Evolutionary conservation across 2,113 vertebrate species (phyloP), one percentile per base, ranked within the genome.

Genomic region (Panthera leo): DNA sequence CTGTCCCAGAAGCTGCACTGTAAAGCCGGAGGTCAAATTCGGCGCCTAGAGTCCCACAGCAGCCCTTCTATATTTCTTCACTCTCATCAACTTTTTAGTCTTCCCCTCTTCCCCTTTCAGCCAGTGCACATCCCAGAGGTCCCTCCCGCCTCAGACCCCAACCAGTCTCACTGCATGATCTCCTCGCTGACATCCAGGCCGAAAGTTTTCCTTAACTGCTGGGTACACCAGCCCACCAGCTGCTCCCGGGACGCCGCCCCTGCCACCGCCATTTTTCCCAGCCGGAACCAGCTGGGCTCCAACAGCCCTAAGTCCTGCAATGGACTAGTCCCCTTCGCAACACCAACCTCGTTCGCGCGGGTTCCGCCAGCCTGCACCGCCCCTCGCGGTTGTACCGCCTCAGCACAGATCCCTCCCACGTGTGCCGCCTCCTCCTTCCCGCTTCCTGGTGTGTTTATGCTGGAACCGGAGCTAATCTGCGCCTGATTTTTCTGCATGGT

Each of bases 161-260:
- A 11, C 75, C 7, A 16, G 2, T 85, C 99, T 99, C 98, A 99
- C 99, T 99, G 98, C 88, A 99, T 99, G 55, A 99, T 99, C 71
- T 99, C 99, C 98, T 99, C 99, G 98, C 99, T 99, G 53, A 99
- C 99, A 68, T 99, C 99, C 98, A 99, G 91, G 14, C 99, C 99
- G 80, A 99, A 99, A 68, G 98, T 98, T 23, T 98, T 98, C 36
- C 99, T 98, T 82, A 99, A 91, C 91, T 99, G 98, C 80, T 99
- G 98, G 58, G 99, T 99, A 85, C 99, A 99, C 99, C 99, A 99
- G 11, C 97, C 97, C 96, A 99, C 99, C 31, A 98, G 88, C 53
- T 58, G 85, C 25, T 96, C 93, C 36, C 9, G 14, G 2, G 42
- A 79, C 73, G 7, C 82, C 39, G 31, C 23, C 61, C 58, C 53